A percentile compares a stretch with the other conserved stretches of the same genome.
phyloP scores from a whole-genome alignment of 2,797 vertebrate genomes.

The Syndactyla subalaris region DNA sequence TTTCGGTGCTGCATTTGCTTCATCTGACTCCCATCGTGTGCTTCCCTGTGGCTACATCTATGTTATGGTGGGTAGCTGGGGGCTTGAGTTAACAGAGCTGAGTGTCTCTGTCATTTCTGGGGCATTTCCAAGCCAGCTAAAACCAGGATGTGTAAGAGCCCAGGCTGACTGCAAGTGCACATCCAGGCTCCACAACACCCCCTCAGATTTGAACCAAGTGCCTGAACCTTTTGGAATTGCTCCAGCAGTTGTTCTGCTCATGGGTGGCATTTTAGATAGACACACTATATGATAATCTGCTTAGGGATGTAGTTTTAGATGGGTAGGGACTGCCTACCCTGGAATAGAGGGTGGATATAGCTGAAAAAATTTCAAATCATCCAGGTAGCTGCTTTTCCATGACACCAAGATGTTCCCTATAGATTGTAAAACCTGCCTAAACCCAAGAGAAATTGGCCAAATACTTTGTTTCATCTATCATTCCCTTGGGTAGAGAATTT shows the following conservation, averaged over 20 bases:
- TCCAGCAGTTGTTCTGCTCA: background rate
- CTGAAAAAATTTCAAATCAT: background rate
- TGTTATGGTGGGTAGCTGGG: background rate
- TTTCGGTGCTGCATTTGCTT: background rate
- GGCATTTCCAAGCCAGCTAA: conserved; percentile 4
- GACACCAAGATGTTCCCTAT: background rate
- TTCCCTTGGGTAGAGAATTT: background rate
- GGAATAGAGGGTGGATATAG: background rate
- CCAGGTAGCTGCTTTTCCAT: background rate
- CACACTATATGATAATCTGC: background rate
- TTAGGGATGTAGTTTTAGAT: background rate
- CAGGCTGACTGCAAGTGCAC: background rate
- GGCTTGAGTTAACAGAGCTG: background rate
- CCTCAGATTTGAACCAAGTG: background rate
- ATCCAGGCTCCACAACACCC: background rate
- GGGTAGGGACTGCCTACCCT: background rate
- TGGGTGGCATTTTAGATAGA: background rate
- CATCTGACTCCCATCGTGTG: background rate
- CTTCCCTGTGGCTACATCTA: background rate
- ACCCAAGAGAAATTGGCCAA: background rate
- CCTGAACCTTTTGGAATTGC: background rate
- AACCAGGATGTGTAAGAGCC: background rate
- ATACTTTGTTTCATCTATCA: background rate
- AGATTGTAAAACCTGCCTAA: background rate
- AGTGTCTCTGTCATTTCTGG: conserved; percentile 32